A percentile compares a stretch with the other conserved stretches of the same genome.
Evolutionary conservation across 2,797 vertebrate genomes (phyloP).

Genomic region (Myripristis murdjan): DNA sequence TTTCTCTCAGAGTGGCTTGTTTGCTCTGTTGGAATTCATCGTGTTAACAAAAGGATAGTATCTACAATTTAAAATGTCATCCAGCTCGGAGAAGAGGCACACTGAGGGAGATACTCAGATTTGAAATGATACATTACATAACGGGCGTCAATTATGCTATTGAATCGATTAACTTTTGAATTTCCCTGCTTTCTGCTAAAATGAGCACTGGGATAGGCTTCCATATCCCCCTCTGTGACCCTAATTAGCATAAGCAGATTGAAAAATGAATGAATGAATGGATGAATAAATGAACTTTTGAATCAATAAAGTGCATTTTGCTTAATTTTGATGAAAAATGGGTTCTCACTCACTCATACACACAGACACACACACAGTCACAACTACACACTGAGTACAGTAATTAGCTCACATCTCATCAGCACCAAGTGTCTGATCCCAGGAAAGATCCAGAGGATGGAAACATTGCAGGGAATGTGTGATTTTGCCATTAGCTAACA

Average conservation of each 20-base stretch:
- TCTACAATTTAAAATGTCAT: neutral
- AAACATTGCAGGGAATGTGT: constrained; percentile 39
- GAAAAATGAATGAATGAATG: no score
- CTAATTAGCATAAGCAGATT: no score
- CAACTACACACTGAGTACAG: neutral
- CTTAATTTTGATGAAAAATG: no score
- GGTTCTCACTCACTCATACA: neutral
- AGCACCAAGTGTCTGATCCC: constrained; percentile 43
- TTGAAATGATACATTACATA: no score
- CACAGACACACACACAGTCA: neutral
- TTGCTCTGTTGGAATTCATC: constrained; percentile 1
- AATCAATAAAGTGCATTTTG: no score
- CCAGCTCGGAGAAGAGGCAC: neutral
- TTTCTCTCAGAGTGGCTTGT: neutral
- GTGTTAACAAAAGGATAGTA: neutral
- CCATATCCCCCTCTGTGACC: no score
- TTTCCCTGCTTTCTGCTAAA: no score
- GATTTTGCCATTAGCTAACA: constrained; percentile 40
- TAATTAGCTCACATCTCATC: constrained; percentile 24
- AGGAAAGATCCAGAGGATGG: constrained; percentile 36
- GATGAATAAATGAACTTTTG: no score
- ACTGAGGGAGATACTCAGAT: no score
- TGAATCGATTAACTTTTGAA: no score
- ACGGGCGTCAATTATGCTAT: no score
- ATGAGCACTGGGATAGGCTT: no score